These are phyloP conservation scores for Pachliopta kotzebuea DNA, from an alignment of 2,888 invertebrate genomes.

Conservation along the genomic window DNA sequence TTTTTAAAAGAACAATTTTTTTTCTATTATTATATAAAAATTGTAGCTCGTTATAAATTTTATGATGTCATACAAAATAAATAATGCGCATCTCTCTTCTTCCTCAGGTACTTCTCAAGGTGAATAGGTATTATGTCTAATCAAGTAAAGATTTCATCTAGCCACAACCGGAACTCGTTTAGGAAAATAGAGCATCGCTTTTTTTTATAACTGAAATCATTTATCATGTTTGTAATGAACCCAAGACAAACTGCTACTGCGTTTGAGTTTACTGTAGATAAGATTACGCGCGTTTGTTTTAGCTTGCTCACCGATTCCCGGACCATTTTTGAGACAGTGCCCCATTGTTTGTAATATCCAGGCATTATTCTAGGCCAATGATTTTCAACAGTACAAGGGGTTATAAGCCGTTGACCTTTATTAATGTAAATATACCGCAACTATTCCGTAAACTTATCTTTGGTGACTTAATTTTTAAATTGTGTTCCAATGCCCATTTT, in stretches of 20 bases:
- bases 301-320: constrained; percentile 72
- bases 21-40: constrained; percentile 1
- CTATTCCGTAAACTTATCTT: constrained; percentile 20
- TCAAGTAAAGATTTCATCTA: constrained; percentile 67
- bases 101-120: constrained; percentile 80
- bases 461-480: not conserved
- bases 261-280: constrained; percentile 76
- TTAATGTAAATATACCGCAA: constrained; percentile 14
- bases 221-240: constrained; percentile 78
- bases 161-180: constrained; percentile 74
- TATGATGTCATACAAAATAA: constrained; percentile 43
- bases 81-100: constrained; percentile 75
- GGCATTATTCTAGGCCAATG: constrained; percentile 42
- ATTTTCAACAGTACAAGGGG: constrained; percentile 45
- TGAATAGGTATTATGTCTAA: constrained; percentile 78
- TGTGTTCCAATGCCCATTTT: not conserved
- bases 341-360: constrained; percentile 64
- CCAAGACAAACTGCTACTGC: constrained; percentile 79
- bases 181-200: constrained; percentile 72
- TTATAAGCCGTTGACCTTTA: constrained; percentile 35
- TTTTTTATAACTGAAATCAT: constrained; percentile 74
- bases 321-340: constrained; percentile 71
- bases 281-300: constrained; percentile 76
- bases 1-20: constrained; percentile 21
- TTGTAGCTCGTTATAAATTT: constrained; percentile 29